A percentile compares a stretch with the other conserved stretches of the same genome.
phyloP scores from a whole-genome alignment of 2,888 invertebrate genomes.

The Yponomeuta plumbellus region DNA sequence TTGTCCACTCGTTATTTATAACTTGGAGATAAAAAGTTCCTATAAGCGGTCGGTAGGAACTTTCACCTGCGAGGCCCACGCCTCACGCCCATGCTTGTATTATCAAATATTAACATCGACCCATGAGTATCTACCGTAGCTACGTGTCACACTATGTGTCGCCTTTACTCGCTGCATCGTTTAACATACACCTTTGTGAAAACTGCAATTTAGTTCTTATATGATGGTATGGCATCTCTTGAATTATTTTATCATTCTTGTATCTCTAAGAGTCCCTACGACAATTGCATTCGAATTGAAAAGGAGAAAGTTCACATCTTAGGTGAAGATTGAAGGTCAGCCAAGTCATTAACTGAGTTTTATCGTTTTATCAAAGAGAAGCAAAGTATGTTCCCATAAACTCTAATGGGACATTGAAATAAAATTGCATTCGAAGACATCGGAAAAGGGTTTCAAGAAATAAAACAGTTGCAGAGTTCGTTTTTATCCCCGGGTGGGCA shows the following conservation, averaged over 20 bases:
- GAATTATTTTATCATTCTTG: no score
- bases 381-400: neutral
- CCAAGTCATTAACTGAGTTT: neutral
- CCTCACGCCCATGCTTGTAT: slow-evolving; percentile 5
- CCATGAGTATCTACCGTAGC: neutral
- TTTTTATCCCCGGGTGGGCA: slow-evolving; percentile 31
- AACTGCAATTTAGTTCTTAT: neutral
- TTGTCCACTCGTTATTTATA: slow-evolving; percentile 3
- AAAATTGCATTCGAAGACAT: neutral
- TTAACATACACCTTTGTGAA: no score
- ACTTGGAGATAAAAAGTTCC: slow-evolving; percentile 3
- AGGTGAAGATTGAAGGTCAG: neutral
- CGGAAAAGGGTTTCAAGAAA: slow-evolving; percentile 22
- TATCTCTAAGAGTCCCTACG: neutral
- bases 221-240: no score
- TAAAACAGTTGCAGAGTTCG: neutral
- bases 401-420: neutral
- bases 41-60: slow-evolving; percentile 10
- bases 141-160: no score
- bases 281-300: neutral
- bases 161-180: no score
- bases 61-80: slow-evolving; percentile 11
- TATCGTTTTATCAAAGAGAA: neutral
- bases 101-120: slow-evolving; percentile 14
- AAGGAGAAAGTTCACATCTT: neutral